Evolutionary conservation across 2,797 vertebrate genomes (phyloP).

Genomic region (Siniperca scherzeri): DNA sequence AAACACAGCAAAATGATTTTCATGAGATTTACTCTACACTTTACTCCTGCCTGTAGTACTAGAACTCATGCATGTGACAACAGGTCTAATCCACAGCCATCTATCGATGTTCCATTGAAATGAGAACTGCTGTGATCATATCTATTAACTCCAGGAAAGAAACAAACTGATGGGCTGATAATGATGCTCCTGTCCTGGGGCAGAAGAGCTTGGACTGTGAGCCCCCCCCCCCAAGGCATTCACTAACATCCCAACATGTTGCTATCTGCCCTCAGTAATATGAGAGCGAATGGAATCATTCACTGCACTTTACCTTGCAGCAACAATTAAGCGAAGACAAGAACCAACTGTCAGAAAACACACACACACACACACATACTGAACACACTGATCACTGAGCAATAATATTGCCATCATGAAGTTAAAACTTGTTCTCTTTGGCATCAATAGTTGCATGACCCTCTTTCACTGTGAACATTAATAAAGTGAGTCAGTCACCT

Average conservation of each 20-base stretch:
- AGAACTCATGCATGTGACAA: conserved; percentile 1
- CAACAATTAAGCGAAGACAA: conserved; percentile 32
- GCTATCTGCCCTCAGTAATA: conserved; percentile 52
- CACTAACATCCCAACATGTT: conserved; percentile 70
- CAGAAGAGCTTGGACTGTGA: conserved; percentile 46
- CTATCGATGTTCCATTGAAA: not conserved
- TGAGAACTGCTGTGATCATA: conserved; percentile 23
- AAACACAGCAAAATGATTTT: not conserved
- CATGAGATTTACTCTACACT: not conserved
- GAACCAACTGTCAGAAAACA: conserved; percentile 44
- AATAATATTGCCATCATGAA: conserved; percentile 14
- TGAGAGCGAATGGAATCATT: conserved; percentile 42
- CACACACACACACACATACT: not conserved
- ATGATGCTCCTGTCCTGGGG: conserved; percentile 34
- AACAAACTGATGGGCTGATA: conserved; percentile 5
- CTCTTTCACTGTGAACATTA: conserved; percentile 19
- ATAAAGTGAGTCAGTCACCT: conserved; percentile 43
- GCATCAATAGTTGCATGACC: conserved; percentile 14
- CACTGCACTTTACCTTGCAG: conserved; percentile 38
- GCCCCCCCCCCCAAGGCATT: conserved; percentile 26
- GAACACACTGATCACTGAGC: conserved; percentile 12
- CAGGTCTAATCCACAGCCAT: conserved; percentile 10
- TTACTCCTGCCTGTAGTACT: not conserved
- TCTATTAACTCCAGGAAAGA: conserved; percentile 9
- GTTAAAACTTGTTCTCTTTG: conserved; percentile 44